Base-by-base conservation (phyloP, 2,797 vertebrate species). In the Arrhamphus sclerolepis region DNA sequence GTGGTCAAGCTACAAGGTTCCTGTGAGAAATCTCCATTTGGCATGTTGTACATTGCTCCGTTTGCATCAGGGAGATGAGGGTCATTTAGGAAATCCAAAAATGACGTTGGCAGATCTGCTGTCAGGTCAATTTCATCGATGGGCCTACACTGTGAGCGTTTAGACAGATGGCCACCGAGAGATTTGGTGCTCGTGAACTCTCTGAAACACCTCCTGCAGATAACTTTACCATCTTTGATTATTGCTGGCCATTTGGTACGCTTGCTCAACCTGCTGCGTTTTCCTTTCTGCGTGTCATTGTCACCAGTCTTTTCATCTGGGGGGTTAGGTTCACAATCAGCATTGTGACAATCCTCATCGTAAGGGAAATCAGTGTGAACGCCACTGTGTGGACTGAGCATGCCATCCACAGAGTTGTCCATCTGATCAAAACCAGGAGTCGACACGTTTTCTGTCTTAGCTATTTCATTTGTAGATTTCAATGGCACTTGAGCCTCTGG, bases 161-260 rank as follows among this genome's bases (percentile, higher is more conserved):
- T 99, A 4, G 98, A 99, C 44, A 99, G 92, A 82, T 99, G 98
- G 80, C 97, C 97, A 60, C 97, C 97, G 17, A 99, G 94, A 49
- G 97, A 99, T 80, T 98, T 95, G 76, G 98, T 97, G 86, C 98
- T 99, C 51, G 95, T 93, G 86, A 99, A 99, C 84, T 95, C 97
- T 90, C 97, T 94, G 81, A 96, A 99, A 88, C 98, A 99, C 70
- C 97, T 95, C 78, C 96, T 95, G 80, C 97, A 99, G 76, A 99
- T 98, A 63, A 99, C 98, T 73, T 99, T 99, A 21, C 97, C 98
- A 66, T 98, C 97, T 83, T 96, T 95, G 70, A 99, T 96, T 75
- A 98, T 99, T 28, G 97, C 97, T 51, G 98, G 98, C 96, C 96
- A 98, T 80, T 98, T 99, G 48, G 96, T 95, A 66, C 96, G 93